Evolutionary conservation across 2,888 invertebrate genomes (phyloP), one percentile per base, ranked within the genome.

Genomic region (Scaptomyza tumidula): DNA sequence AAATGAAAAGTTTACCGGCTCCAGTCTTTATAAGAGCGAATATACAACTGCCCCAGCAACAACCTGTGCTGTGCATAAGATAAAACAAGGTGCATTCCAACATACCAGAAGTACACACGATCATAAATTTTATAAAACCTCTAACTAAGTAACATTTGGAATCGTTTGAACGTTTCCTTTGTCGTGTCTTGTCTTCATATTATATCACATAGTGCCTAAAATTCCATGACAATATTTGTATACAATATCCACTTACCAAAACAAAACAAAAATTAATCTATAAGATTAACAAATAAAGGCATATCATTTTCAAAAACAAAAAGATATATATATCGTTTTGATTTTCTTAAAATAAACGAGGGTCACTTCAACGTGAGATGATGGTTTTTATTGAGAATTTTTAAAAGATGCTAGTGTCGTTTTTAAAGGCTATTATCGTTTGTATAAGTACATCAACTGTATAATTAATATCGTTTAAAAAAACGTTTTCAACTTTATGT

Each of bases 31-130:
- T 91, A 95, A 95, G 90, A 95, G 95, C 78, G 97, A 97, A 91
- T 97, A 94, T 88, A 94, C 95, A 14, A 94, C 95, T 0, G 93
- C 93, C 55, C 95, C 95, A 75, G 92, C 93, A 33, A 96, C 96
- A 55, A 95, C 96, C 1, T 97, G 97, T 91, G 97, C 96, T 37
- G 94, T 96, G 35, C 93, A 96, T 72, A 94, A 97, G 58, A 96
- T 97, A 87, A 93, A 95, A 41, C 95, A 95, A 61, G 95, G 96
- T 61, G 96, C 96, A 16, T 97, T 95, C 92, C 96, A 96, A 91
- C 97, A 97, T 88, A 96, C 96, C 29, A 94, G 97, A 72, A 96
- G 97, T 91, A 96, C 97, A 11, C 95, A 95, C 79, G 95, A 96
- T 89, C 97, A 97, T 92, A 96, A 96, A 91, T 97, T 96, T 91